Percentiles rank a stretch among this genome's conserved stretches.
Conservation (phyloP, 1,140 invertebrate species). For the Drosophila yakuba region DNA sequence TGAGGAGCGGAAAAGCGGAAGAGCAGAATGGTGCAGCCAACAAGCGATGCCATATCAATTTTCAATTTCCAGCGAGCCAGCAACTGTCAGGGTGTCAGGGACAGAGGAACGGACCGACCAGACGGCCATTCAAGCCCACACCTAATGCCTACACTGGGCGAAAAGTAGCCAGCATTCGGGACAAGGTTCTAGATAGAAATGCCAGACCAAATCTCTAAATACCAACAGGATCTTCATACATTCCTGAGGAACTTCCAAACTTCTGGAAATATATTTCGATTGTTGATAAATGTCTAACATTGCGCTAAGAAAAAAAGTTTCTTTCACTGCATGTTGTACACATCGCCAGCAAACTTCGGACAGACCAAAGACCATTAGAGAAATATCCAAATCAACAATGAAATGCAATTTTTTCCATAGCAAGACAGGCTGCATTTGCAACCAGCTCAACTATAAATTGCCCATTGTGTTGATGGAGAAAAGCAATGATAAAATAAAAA, state of each 20-base stretch:
- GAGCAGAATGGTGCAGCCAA: slow-evolving; percentile 6
- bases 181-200: neutral
- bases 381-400: slow-evolving; percentile 63
- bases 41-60: slow-evolving; percentile 73
- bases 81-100: slow-evolving; percentile 57
- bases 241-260: no score
- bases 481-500: slow-evolving; percentile 1
- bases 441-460: neutral
- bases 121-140: slow-evolving; percentile 8
- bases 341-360: neutral
- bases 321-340: neutral
- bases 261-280: no score
- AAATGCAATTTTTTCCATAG: slow-evolving; percentile 37
- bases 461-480: slow-evolving; percentile 18
- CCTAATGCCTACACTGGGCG: slow-evolving; percentile 16
- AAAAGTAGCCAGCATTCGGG: neutral
- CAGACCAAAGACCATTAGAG: slow-evolving; percentile 35
- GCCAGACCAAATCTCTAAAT: no score
- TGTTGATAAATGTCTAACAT: no score
- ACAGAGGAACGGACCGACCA: slow-evolving; percentile 19
- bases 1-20: neutral
- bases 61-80: slow-evolving; percentile 64
- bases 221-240: no score
- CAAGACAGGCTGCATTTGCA: neutral
- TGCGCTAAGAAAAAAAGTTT: neutral